Base-by-base conservation (phyloP, 1,140 invertebrate genomes). In the Penaeus indicus region DNA sequence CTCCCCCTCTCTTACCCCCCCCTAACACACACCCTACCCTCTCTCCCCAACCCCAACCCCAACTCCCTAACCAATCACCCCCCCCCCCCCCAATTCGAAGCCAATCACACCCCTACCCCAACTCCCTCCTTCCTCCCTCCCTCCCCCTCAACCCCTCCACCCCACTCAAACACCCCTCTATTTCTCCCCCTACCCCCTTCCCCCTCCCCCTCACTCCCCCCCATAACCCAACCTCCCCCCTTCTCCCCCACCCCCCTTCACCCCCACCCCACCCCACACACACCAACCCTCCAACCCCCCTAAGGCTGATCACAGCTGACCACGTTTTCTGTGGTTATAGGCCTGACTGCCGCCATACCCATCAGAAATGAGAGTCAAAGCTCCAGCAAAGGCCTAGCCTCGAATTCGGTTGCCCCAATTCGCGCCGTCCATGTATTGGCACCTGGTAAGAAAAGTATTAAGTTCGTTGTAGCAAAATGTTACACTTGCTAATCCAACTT, bases 351-450 rank as follows among this genome's bases (percentile, higher is more conserved):
- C 61, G 89, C 87, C 81, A 88, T 88, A 78, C 87, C 67, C 38
- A n/a, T 90, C 27, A 85, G 89, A 86, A 86, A 90, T 77, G 89
- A 90, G 19, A 82, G 25, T 64, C 88, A 84, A 21, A 22, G 77
- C 19, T 42, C 89, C 16, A 67, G 79, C 84, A 90, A 90, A 86
- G 54, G 47, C 32, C n/a, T 80, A n/a, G 78, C 63, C 69, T 79
- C 69, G 72, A 88, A 88, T 88, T 42, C 81, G 61, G 79, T 88
- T 25, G 84, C 89, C 80, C 85, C 86, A 75, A 83, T 83, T 38
- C 89, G 89, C 62, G 81, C 89, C 67, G 84, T 90, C 72, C 89
- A 86, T 86, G 85, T 90, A 16, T 72, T 90, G 32, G 67, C 89
- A 25, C 80, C 89, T 61, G 89, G 89, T 90, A 90, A 90, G 42